Evolutionary conservation across 2,113 vertebrate species (phyloP).

Genomic region (Alaudala cheleensis): DNA sequence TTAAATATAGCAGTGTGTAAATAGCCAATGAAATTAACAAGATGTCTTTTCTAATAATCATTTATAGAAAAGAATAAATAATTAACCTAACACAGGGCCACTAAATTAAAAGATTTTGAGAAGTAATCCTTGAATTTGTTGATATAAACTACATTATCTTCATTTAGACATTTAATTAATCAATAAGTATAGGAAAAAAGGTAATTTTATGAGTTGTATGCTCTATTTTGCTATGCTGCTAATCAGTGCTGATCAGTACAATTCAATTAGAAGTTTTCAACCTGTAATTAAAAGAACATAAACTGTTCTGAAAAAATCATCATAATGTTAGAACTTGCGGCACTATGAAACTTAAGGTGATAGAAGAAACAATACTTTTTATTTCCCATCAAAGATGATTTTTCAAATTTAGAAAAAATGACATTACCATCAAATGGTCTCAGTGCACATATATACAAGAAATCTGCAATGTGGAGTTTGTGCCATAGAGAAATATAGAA

Average conservation of each 20-base stretch:
- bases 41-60: background rate
- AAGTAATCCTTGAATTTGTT: background rate
- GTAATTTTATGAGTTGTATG: background rate
- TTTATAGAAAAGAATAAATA: background rate
- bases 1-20: background rate
- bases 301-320: background rate
- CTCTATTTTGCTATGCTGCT: background rate
- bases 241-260: background rate
- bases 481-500: background rate
- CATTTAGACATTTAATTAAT: background rate
- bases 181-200: background rate
- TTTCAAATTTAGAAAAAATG: background rate
- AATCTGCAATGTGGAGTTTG: background rate
- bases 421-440: background rate
- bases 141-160: background rate
- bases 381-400: background rate
- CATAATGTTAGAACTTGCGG: background rate
- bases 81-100: background rate
- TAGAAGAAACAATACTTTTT: background rate
- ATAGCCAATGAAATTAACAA: background rate
- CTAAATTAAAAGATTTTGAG: background rate
- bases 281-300: background rate
- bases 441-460: background rate
- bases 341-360: background rate
- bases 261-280: background rate